Conservation (phyloP, 2,888 invertebrate species). For the Ophion ellenae region DNA sequence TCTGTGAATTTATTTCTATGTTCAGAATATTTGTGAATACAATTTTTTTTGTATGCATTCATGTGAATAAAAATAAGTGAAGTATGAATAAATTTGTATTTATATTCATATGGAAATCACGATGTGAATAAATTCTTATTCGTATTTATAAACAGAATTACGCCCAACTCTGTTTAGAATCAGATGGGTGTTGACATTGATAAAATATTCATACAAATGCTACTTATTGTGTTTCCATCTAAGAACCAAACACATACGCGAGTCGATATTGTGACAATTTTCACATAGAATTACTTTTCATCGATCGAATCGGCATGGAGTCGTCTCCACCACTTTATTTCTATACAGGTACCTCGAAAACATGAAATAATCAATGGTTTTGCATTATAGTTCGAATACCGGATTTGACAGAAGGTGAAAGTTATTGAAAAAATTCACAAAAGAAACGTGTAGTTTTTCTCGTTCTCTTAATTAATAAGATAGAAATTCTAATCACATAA, state of each 20-base stretch:
- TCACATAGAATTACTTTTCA: background rate
- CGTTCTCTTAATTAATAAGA: constrained; percentile 39
- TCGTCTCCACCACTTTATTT: background rate
- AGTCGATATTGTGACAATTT: no score
- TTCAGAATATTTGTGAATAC: no score
- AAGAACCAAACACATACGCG: no score
- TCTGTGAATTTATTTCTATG: no score
- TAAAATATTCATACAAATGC: background rate
- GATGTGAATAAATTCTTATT: no score
- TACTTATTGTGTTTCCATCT: no score
- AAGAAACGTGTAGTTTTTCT: constrained; percentile 64
- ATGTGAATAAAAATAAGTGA: no score
- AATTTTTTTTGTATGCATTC: no score
- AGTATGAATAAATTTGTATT: no score
- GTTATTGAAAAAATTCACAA: constrained; percentile 66
- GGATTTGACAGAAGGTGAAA: constrained; percentile 77
- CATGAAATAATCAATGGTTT: constrained; percentile 65
- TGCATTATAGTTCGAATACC: constrained; percentile 77
- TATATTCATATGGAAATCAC: no score
- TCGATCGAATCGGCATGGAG: constrained; percentile 4
- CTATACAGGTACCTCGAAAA: background rate
- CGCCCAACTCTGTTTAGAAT: no score
- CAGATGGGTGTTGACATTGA: background rate
- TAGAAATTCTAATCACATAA: constrained; percentile 53
- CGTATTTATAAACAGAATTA: no score